phyloP scores from a whole-genome alignment of 1,140 invertebrate species.

The Tetragonula clypearis region DNA sequence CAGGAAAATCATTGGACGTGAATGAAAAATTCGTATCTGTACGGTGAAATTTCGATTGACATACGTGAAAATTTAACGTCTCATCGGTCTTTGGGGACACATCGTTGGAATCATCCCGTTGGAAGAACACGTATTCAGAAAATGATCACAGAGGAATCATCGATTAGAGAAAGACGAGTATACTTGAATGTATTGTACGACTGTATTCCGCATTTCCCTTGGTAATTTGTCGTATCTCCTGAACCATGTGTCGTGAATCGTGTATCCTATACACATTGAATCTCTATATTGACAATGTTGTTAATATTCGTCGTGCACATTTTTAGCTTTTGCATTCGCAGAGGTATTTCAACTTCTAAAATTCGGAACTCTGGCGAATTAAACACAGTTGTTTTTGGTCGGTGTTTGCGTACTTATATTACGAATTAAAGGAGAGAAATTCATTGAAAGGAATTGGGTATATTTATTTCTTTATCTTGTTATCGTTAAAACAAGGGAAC shows the following conservation, averaged over 20 bases:
- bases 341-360: neutral
- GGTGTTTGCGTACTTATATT: too few species aligned
- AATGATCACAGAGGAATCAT: neutral
- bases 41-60: neutral
- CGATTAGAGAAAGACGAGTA: neutral
- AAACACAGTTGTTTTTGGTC: neutral
- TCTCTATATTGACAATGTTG: neutral
- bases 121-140: neutral
- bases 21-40: neutral
- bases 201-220: neutral
- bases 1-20: too few species aligned
- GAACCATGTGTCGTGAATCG: neutral
- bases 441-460: neutral
- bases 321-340: neutral
- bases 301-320: neutral
- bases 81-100: neutral
- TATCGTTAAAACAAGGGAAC: too few species aligned
- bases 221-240: neutral
- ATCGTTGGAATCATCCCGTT: neutral
- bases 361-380: neutral
- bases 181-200: neutral
- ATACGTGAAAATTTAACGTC: neutral
- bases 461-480: too few species aligned
- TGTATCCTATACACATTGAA: neutral
- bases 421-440: conserved; percentile 11